These are phyloP conservation scores for Ophioninae sp. DNA, from an alignment of 2,888 invertebrate genomes.

Conservation along the genomic window DNA sequence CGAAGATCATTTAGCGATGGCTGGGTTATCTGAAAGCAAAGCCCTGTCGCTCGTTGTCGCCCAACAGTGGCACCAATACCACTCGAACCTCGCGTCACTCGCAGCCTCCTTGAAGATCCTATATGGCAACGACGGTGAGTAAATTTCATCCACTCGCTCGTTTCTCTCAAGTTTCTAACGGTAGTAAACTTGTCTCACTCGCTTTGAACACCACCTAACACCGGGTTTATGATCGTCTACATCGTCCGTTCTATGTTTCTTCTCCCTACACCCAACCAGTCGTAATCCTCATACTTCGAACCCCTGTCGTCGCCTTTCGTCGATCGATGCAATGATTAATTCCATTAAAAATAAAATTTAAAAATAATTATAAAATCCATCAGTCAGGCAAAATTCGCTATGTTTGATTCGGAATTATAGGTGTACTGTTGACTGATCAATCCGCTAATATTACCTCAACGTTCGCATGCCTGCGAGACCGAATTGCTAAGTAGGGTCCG, in stretches of 20 bases:
- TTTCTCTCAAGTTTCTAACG: conserved; percentile 18
- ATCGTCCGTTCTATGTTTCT: conserved; percentile 1
- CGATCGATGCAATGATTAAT: neutral
- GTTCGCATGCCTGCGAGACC: neutral
- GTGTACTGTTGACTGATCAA: neutral
- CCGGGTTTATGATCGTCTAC: conserved; percentile 17
- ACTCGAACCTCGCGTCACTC: conserved; percentile 56
- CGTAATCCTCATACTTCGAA: neutral
- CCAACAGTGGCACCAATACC: conserved; percentile 17
- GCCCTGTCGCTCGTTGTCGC: conserved; percentile 63
- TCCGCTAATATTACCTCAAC: neutral
- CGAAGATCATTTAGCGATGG: conserved; percentile 69
- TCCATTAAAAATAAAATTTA: neutral
- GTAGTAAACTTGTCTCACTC: conserved; percentile 23
- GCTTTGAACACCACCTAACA: neutral
- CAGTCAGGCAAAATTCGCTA: neutral
- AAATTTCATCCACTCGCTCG: conserved; percentile 50
- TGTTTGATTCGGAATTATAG: neutral
- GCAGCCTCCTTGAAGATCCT: conserved; percentile 62
- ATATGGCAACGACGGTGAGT: conserved; percentile 75
- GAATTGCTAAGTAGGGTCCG: neutral
- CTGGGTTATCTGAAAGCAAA: conserved; percentile 66
- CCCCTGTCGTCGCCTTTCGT: neutral
- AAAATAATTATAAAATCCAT: neutral
- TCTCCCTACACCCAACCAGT: neutral